Percentiles rank a stretch among this genome's conserved stretches.
Evolutionary conservation across 2,797 vertebrate genomes (phyloP).

Genomic region (Vipera latastei): DNA sequence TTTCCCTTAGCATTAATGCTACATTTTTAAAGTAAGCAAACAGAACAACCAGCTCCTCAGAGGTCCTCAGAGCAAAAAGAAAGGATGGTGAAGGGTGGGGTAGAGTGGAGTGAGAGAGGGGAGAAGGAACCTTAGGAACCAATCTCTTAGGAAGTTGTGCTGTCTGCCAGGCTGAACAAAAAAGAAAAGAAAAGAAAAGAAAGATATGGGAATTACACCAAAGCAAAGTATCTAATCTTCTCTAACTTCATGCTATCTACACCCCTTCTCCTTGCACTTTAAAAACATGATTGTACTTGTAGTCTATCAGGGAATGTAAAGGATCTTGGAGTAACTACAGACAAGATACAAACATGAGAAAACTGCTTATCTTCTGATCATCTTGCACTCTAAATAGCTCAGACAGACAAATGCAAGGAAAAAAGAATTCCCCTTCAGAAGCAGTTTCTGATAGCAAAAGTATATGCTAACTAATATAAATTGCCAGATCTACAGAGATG

Average conservation of each 20-base stretch:
- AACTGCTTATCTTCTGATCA: background rate
- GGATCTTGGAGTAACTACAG: background rate
- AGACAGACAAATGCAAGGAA: background rate
- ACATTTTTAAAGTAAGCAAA: background rate
- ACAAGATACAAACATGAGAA: rapidly evolving
- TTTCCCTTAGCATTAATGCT: background rate
- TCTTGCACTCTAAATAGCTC: background rate
- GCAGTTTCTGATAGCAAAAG: background rate
- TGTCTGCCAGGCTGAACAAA: background rate
- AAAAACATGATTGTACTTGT: background rate
- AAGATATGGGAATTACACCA: background rate
- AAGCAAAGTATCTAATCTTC: background rate
- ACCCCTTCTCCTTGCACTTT: background rate
- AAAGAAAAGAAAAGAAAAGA: constrained; percentile 21
- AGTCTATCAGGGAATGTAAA: background rate
- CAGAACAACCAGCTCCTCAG: background rate
- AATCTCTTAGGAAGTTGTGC: background rate
- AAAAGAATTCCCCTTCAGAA: background rate
- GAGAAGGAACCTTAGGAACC: background rate
- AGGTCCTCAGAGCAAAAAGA: background rate
- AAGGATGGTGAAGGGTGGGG: background rate
- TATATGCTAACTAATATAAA: background rate
- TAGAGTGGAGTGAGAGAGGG: background rate
- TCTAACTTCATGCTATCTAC: rapidly evolving
- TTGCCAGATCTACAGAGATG: background rate